Percentiles rank a stretch among this genome's conserved stretches.
phyloP scores from a whole-genome alignment of 2,888 invertebrate genomes.

The Coronaproctus castanopsis region DNA sequence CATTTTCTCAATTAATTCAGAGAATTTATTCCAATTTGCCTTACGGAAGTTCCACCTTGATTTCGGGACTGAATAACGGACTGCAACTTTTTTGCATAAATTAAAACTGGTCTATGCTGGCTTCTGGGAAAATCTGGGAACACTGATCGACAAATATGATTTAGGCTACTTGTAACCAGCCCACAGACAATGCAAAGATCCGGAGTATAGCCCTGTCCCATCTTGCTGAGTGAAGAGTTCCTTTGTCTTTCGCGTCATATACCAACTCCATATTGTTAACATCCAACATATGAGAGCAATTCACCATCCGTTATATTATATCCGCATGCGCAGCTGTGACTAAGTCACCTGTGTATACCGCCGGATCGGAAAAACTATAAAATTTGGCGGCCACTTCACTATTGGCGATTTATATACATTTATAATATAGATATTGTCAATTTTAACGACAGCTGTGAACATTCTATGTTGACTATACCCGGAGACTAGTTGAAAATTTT shows the following conservation, averaged over 20 bases:
- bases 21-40: background rate
- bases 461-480: too few relatives aligned
- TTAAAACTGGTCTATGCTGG: background rate
- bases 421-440: too few relatives aligned
- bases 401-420: too few relatives aligned
- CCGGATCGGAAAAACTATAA: too few relatives aligned
- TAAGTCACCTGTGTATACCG: too few relatives aligned
- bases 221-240: background rate
- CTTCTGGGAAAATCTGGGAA: background rate
- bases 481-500: too few relatives aligned
- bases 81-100: background rate
- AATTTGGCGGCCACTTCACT: too few relatives aligned
- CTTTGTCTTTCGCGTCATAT: background rate
- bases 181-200: background rate
- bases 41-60: background rate
- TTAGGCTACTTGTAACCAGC: background rate
- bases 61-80: background rate
- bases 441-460: too few relatives aligned
- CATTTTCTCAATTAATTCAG: background rate
- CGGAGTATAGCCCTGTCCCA: background rate
- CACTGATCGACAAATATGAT: background rate
- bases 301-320: too few relatives aligned
- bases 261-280: too few relatives aligned
- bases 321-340: too few relatives aligned
- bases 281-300: too few relatives aligned